A percentile compares a stretch with the other conserved stretches of the same genome.
phyloP scores from a whole-genome alignment of 92 coral and sea anemone species.

The Epizoanthus stellaris region DNA sequence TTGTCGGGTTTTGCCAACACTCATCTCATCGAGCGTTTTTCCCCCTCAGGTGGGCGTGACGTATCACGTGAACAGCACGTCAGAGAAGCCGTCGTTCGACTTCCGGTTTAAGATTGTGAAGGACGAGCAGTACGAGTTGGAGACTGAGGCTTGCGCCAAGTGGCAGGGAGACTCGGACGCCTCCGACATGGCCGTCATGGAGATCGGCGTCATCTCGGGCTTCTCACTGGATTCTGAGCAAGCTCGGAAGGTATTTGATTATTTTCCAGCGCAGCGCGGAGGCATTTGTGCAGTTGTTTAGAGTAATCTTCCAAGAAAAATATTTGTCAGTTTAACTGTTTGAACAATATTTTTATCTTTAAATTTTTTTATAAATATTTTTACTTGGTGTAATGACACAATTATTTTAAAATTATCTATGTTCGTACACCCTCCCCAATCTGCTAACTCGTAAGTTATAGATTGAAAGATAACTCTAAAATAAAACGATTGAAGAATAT shows the following conservation, averaged over 20 bases:
- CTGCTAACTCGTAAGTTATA: too few relatives aligned
- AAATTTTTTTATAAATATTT: too few relatives aligned
- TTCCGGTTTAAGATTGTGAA: constrained; percentile 65
- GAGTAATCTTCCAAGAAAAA: too few relatives aligned
- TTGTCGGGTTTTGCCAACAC: too few relatives aligned
- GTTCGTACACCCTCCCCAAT: too few relatives aligned
- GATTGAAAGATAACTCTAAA: too few relatives aligned
- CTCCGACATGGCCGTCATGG: constrained; percentile 97
- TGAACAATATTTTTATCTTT: too few relatives aligned
- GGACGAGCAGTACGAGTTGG: constrained; percentile 66
- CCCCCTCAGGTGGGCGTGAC: constrained; percentile 75
- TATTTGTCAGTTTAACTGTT: too few relatives aligned
- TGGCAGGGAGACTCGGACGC: constrained; percentile 75
- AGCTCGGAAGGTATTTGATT: constrained; percentile 66
- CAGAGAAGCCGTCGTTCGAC: constrained; percentile 70
- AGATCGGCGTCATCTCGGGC: constrained; percentile 85
- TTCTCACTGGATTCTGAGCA: constrained; percentile 73
- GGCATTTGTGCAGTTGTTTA: not conserved
- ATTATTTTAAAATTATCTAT: too few relatives aligned
- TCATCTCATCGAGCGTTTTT: not conserved
- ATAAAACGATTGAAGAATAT: too few relatives aligned
- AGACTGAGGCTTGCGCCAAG: constrained; percentile 82
- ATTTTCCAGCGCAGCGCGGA: not conserved
- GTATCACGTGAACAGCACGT: constrained; percentile 82
- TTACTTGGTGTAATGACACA: too few relatives aligned